These are phyloP conservation scores for Myotis daubentonii DNA, from an alignment of 2,797 vertebrate genomes.

Conservation along the genomic window DNA sequence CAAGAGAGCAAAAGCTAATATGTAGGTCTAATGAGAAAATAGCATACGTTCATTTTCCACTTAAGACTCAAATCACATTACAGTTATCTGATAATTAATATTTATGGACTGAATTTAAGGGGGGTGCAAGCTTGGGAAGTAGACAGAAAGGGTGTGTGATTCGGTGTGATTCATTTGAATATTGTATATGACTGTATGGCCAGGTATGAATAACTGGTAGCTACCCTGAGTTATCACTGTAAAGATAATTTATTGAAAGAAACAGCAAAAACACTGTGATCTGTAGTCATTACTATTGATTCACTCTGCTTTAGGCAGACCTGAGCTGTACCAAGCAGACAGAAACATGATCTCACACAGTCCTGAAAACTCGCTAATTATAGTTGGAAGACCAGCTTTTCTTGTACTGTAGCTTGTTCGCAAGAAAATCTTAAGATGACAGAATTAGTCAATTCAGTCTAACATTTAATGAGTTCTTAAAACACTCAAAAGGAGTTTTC, in stretches of 20 bases:
- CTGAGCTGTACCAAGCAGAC: conserved; percentile 26
- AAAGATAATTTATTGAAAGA: conserved; percentile 71
- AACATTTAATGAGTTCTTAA: not conserved
- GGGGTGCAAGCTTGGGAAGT: not conserved
- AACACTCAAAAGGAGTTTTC: not conserved
- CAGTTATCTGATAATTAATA: not conserved
- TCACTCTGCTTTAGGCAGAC: conserved; percentile 35
- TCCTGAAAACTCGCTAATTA: conserved; percentile 63
- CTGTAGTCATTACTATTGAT: conserved; percentile 48
- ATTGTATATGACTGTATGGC: not conserved
- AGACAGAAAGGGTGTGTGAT: not conserved
- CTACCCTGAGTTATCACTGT: conserved; percentile 48
- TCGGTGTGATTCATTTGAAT: not conserved
- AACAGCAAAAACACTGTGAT: not conserved
- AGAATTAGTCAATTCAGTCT: conserved; percentile 10
- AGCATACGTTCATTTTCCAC: not conserved
- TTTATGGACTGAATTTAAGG: conserved; percentile 5
- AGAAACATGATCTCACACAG: conserved; percentile 58
- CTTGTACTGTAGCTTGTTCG: fast-evolving
- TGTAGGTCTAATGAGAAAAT: not conserved
- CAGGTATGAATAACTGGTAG: not conserved
- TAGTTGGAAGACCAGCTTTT: not conserved
- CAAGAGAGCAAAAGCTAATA: not conserved
- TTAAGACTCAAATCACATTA: conserved; percentile 41
- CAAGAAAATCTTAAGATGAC: not conserved